Conservation (phyloP, 2,797 vertebrate species). For the Malacoraja senta region DNA sequence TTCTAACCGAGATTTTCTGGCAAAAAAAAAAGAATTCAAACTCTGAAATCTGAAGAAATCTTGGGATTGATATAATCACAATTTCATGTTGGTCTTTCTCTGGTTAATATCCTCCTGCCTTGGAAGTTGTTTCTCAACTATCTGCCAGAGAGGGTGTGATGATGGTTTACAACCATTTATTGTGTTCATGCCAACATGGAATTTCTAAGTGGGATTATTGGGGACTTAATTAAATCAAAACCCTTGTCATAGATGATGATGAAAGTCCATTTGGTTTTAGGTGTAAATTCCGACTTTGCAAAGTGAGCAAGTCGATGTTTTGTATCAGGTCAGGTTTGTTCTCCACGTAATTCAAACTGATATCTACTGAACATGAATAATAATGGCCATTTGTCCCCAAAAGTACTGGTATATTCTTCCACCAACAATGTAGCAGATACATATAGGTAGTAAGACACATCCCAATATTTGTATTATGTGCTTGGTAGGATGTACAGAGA, state of each 20-base stretch:
- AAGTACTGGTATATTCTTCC: not conserved
- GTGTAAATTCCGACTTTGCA: not conserved
- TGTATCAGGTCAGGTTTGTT: constrained; percentile 11
- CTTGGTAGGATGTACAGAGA: not conserved
- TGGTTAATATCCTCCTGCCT: no score
- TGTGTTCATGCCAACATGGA: not conserved
- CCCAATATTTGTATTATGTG: not conserved
- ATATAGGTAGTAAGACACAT: not conserved
- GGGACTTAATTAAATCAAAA: not conserved
- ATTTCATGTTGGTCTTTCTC: not conserved
- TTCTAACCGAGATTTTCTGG: not conserved
- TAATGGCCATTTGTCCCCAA: not conserved
- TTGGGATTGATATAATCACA: not conserved
- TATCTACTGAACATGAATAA: not conserved
- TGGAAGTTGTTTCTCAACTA: not conserved
- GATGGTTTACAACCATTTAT: not conserved
- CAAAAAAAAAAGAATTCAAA: not conserved
- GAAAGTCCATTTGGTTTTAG: not conserved
- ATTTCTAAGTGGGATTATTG: not conserved
- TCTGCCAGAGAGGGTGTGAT: not conserved
- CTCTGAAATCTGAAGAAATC: not conserved
- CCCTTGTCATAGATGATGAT: not conserved
- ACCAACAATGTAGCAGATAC: not conserved
- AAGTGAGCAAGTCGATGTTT: not conserved
- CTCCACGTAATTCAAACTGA: not conserved